Percentiles rank a stretch among this genome's conserved stretches.
phyloP scores from a whole-genome alignment of 2,888 invertebrate species.

The Julus scandinavius region DNA sequence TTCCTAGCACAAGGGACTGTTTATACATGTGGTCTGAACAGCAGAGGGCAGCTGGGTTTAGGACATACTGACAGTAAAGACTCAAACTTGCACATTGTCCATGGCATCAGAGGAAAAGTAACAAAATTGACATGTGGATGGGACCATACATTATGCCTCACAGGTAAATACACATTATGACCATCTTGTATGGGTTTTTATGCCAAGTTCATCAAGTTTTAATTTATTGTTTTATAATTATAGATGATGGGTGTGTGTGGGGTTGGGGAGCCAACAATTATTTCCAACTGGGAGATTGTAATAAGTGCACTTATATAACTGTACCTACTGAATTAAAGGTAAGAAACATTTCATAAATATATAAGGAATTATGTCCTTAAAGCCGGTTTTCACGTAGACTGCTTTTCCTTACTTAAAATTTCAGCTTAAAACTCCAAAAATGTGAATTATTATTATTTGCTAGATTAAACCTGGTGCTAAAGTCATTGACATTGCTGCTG shows the following conservation, averaged over 20 bases:
- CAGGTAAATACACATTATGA: slow-evolving; percentile 9
- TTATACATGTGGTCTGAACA: slow-evolving; percentile 30
- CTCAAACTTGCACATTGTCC: neutral
- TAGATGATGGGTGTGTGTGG: neutral
- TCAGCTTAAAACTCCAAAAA: too few species aligned
- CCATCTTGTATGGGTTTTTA: too few species aligned
- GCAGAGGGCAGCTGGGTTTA: neutral
- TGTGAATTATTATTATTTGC: too few species aligned
- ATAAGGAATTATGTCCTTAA: too few species aligned
- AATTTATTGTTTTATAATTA: neutral
- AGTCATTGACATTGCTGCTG: slow-evolving; percentile 13
- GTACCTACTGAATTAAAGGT: slow-evolving; percentile 42
- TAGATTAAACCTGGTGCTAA: neutral
- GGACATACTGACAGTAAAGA: neutral
- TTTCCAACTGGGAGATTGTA: slow-evolving; percentile 5
- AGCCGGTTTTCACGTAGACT: too few species aligned
- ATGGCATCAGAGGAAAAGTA: neutral
- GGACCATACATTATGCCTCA: slow-evolving; percentile 48
- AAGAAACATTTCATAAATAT: neutral
- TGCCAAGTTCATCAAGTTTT: too few species aligned
- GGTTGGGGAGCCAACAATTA: slow-evolving; percentile 43
- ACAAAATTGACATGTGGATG: slow-evolving; percentile 4
- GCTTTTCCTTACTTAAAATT: too few species aligned
- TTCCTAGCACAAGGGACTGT: neutral
- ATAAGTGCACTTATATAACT: neutral